Percentiles rank a stretch among this genome's conserved stretches.
Conservation (phyloP, 2,113 vertebrate genomes). For the Murina feae region DNA sequence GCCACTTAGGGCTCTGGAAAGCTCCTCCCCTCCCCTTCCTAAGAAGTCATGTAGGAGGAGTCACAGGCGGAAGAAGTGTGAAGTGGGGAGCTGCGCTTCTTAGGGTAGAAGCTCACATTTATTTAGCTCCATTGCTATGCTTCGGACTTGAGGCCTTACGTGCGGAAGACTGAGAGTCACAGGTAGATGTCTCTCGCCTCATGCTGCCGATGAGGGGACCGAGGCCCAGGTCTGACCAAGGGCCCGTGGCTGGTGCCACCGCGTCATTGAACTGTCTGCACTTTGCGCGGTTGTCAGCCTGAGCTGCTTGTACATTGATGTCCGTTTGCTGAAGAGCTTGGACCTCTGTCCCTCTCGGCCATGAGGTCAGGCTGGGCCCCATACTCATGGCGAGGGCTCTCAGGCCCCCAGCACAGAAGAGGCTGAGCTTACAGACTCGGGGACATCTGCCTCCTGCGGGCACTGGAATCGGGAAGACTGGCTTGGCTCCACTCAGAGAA, state of each 20-base stretch:
- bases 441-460: neutral
- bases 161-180: neutral
- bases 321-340: neutral
- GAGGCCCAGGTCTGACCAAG: neutral
- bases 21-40: neutral
- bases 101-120: neutral
- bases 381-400: neutral
- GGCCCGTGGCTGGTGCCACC: neutral
- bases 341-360: neutral
- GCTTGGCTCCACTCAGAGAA: neutral
- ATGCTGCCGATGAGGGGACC: neutral
- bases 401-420: neutral
- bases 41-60: neutral
- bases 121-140: neutral
- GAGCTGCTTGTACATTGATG: rapidly evolving
- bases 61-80: neutral
- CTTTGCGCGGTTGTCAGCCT: neutral
- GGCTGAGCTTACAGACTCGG: neutral
- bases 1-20: neutral
- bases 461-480: neutral
- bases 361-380: neutral
- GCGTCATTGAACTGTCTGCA: neutral
- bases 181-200: neutral
- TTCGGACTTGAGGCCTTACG: neutral
- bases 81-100: neutral